Percentiles rank a stretch among this genome's conserved stretches.
phyloP scores from a whole-genome alignment of 2,797 vertebrate genomes.

The Helostoma temminkii region DNA sequence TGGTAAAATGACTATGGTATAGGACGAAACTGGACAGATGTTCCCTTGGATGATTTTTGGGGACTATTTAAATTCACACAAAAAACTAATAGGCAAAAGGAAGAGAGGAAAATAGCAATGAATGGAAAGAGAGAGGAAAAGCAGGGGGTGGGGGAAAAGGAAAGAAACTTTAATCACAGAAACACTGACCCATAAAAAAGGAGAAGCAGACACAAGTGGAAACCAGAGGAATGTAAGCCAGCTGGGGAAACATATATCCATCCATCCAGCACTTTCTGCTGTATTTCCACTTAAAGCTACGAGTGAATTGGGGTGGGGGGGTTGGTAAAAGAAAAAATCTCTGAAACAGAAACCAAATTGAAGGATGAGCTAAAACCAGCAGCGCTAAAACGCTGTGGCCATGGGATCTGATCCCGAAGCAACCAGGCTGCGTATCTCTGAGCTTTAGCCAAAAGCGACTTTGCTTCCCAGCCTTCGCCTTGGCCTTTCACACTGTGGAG shows the following conservation, averaged over 20 bases:
- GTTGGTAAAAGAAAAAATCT: constrained; percentile 55
- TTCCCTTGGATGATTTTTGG: constrained; percentile 60
- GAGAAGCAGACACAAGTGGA: constrained; percentile 85
- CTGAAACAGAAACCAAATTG: constrained; percentile 78
- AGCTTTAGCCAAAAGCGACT: constrained; percentile 53
- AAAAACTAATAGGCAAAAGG: constrained; percentile 49
- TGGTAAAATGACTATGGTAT: constrained; percentile 13
- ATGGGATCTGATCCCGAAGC: constrained; percentile 47
- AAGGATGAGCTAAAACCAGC: constrained; percentile 81
- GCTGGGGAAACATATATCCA: constrained; percentile 80
- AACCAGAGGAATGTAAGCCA: constrained; percentile 84
- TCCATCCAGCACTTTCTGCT: constrained; percentile 77
- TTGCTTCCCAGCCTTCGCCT: constrained; percentile 45
- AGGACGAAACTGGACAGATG: constrained; percentile 43
- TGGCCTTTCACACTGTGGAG: constrained; percentile 62
- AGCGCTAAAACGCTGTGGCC: constrained; percentile 68
- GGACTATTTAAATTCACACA: constrained; percentile 69
- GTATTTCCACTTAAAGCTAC: constrained; percentile 80
- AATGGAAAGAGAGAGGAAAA: constrained; percentile 79
- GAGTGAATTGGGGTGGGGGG: constrained; percentile 53
- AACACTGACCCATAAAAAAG: constrained; percentile 84
- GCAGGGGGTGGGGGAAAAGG: constrained; percentile 61
- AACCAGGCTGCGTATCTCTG: constrained; percentile 66
- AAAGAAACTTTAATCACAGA: constrained; percentile 83
- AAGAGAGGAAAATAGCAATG: constrained; percentile 72